phyloP scores from a whole-genome alignment of 2,797 vertebrate species.

The Eupleurogrammus muticus region DNA sequence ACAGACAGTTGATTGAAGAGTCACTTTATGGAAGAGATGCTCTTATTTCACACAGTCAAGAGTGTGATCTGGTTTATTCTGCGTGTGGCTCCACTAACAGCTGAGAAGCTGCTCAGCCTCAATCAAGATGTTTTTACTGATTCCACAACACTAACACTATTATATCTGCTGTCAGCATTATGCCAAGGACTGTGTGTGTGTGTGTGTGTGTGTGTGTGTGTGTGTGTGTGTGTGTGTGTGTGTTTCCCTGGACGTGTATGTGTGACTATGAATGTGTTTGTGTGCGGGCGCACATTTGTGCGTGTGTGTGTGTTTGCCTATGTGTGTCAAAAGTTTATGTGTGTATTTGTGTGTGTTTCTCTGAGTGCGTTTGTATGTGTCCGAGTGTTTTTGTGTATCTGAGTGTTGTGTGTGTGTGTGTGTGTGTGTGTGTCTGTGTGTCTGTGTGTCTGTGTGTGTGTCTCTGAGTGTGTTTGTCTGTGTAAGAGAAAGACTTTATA shows the following conservation, averaged over 20 bases:
- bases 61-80: too few relatives aligned
- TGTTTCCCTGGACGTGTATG: conserved; percentile 69
- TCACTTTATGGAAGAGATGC: too few relatives aligned
- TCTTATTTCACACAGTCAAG: too few relatives aligned
- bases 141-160: too few relatives aligned
- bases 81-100: too few relatives aligned
- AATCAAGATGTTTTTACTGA: too few relatives aligned
- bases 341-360: not conserved
- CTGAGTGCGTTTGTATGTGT: conserved; percentile 5
- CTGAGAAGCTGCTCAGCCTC: too few relatives aligned
- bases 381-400: conserved; percentile 63
- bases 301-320: conserved; percentile 75
- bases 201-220: too few relatives aligned
- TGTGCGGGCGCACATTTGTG: too few relatives aligned
- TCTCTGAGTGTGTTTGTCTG: not conserved
- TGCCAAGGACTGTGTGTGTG: too few relatives aligned
- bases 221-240: conserved; percentile 67
- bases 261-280: conserved; percentile 75
- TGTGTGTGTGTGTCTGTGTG: conserved; percentile 76
- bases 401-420: conserved; percentile 75
- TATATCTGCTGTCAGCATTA: too few relatives aligned
- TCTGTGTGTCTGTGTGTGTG: conserved; percentile 75
- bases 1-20: too few relatives aligned
- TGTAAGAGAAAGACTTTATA: not conserved
- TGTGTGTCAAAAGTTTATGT: conserved; percentile 41